A percentile compares a stretch with the other conserved stretches of the same genome.
Conservation (phyloP, 2,888 invertebrate species). For the Notodromas monacha region DNA sequence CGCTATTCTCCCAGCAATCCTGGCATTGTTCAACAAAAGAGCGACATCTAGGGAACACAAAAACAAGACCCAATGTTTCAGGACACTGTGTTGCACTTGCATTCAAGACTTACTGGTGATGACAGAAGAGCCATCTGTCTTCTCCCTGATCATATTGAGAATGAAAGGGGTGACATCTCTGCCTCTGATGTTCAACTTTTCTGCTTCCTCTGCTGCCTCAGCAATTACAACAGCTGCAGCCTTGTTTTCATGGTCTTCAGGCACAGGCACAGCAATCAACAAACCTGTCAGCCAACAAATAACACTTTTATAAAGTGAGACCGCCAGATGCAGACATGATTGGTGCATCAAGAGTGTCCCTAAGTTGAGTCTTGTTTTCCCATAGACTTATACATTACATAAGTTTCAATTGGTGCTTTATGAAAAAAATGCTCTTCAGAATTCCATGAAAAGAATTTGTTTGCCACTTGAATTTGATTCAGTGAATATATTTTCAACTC, state of each 20-base stretch:
- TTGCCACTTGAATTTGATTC: too few relatives aligned
- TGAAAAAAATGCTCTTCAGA: too few relatives aligned
- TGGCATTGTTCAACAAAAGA: constrained; percentile 70
- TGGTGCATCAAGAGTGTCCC: too few relatives aligned
- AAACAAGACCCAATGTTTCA: constrained; percentile 1
- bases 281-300: too few relatives aligned
- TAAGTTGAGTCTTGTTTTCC: too few relatives aligned
- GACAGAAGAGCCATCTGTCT: constrained; percentile 41
- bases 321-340: too few relatives aligned
- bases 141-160: constrained; percentile 33
- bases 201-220: constrained; percentile 29
- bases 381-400: too few relatives aligned
- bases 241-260: constrained; percentile 21
- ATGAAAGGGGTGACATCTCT: constrained; percentile 78
- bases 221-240: constrained; percentile 22
- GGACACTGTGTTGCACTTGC: constrained; percentile 1
- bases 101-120: neutral
- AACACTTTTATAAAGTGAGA: too few relatives aligned
- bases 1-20: too few relatives aligned
- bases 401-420: too few relatives aligned
- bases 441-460: too few relatives aligned
- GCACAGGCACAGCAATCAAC: constrained; percentile 66
- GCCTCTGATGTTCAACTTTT: constrained; percentile 28
- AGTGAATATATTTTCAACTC: too few relatives aligned
- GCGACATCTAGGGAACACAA: constrained; percentile 31